Evolutionary conservation across 2,797 vertebrate genomes (phyloP).

Genomic region (Poecilia gillii): DNA sequence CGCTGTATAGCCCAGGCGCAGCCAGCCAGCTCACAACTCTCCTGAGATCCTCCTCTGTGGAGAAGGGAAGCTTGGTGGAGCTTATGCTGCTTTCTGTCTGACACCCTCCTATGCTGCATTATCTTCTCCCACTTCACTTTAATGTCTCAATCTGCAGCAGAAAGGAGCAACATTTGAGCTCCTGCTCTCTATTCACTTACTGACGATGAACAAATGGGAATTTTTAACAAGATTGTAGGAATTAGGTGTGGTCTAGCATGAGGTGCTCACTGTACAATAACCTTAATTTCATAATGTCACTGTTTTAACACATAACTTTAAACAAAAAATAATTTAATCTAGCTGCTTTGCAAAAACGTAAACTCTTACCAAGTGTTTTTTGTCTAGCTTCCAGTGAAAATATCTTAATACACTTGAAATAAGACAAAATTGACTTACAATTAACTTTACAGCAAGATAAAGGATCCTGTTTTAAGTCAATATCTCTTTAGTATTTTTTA

Average conservation of each 20-base stretch:
- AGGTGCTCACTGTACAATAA: background rate
- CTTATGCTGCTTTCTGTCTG: slow-evolving; percentile 71
- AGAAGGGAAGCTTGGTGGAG: slow-evolving; percentile 68
- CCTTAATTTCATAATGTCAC: background rate
- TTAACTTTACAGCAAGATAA: no score
- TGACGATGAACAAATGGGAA: background rate
- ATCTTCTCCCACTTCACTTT: slow-evolving; percentile 54
- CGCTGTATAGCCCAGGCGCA: slow-evolving; percentile 63
- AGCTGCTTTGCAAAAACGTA: background rate
- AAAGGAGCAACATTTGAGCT: slow-evolving; percentile 14
- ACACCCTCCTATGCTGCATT: slow-evolving; percentile 58
- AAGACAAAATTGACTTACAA: no score
- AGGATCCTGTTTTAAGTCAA: no score
- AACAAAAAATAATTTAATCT: background rate
- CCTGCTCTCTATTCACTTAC: slow-evolving; percentile 6
- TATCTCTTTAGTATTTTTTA: no score
- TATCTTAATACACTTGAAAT: no score
- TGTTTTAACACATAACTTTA: background rate
- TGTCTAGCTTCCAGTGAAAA: no score
- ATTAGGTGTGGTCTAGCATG: background rate
- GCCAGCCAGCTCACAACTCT: slow-evolving; percentile 72
- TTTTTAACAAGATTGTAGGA: slow-evolving; percentile 24
- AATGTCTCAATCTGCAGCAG: slow-evolving; percentile 63
- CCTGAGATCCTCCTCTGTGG: slow-evolving; percentile 69
- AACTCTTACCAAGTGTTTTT: no score